Base-by-base conservation (phyloP, 2,888 invertebrate species). In the Catocala fraxini region DNA sequence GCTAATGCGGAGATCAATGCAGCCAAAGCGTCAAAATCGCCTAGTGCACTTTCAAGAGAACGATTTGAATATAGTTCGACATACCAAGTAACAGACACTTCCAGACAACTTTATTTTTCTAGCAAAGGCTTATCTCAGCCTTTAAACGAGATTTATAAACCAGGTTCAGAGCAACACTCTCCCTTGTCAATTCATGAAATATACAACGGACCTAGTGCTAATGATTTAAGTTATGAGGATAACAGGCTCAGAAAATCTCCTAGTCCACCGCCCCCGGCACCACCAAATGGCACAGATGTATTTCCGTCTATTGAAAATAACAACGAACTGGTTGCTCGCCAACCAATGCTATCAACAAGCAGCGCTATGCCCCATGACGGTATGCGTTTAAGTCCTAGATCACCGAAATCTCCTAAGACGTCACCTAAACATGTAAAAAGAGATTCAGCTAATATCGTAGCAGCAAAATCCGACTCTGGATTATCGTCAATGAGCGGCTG, bases 401-500 rank as follows among this genome's bases (percentile, higher is more conserved):
- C 97, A 33, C 97, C 97, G 5, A 96, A 96, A 86, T 97, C 97
- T 35, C 96, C 97, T 7, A 95, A 96, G 88, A 95, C 96, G 2
- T 97, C 97, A 42, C 97, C 97, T 25, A 97, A 97, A 82, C 95
- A 96, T 79, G 86, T 95, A 15, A 95, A 95, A 83, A 95, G 96
- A 73, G 95, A 95, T 70, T 95, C 94, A 59, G 83, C 82, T 6
- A 96, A 95, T 82, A 96, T 97, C 66, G 96, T 96, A 2, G 95
- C 96, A 5, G 96, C 97, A 0, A 98, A 97, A 87, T 98, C 98
- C 0, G 98, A 98, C 86, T 98, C 98, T 0, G 98, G 98, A 0
- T 90, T 98, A 55, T 97, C 97, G 0, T 98, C 98, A 6, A 97
- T 98, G 96, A 97, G 97, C 82, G 97, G 97, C 5, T 97, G 97